These are phyloP conservation scores for Eremobia ochroleuca DNA, from an alignment of 2,888 invertebrate species.

Conservation along the genomic window DNA sequence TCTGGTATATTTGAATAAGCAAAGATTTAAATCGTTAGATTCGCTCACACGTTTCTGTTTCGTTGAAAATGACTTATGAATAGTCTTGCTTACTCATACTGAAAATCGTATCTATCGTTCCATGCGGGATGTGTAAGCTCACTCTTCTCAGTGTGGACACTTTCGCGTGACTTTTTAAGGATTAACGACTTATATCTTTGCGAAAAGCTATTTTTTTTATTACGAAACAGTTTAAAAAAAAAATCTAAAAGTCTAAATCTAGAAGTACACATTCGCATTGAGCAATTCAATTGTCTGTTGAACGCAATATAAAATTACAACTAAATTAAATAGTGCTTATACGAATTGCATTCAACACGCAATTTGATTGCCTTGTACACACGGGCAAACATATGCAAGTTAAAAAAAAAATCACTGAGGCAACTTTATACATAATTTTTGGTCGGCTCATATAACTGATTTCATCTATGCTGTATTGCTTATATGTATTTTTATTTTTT, in stretches of 20 bases:
- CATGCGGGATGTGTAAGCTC: neutral
- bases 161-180: neutral
- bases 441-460: conserved; percentile 49
- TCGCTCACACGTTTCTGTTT: too few relatives aligned
- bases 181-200: neutral
- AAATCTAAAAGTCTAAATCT: too few relatives aligned
- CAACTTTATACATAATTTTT: conserved; percentile 45
- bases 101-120: neutral
- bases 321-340: neutral
- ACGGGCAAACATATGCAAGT: neutral
- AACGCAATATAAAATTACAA: neutral
- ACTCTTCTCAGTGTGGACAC: neutral
- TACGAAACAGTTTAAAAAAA: too few relatives aligned
- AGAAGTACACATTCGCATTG: neutral
- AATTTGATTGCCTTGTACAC: neutral
- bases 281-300: neutral
- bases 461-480: conserved; percentile 79
- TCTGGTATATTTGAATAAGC: neutral
- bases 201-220: neutral
- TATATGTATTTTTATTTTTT: conserved; percentile 86
- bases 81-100: too few relatives aligned
- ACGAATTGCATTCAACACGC: neutral
- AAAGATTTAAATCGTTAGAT: neutral
- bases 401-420: too few relatives aligned
- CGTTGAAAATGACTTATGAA: too few relatives aligned